Base-by-base conservation (phyloP, 1,140 invertebrate species). In the Hetaerina americana region DNA sequence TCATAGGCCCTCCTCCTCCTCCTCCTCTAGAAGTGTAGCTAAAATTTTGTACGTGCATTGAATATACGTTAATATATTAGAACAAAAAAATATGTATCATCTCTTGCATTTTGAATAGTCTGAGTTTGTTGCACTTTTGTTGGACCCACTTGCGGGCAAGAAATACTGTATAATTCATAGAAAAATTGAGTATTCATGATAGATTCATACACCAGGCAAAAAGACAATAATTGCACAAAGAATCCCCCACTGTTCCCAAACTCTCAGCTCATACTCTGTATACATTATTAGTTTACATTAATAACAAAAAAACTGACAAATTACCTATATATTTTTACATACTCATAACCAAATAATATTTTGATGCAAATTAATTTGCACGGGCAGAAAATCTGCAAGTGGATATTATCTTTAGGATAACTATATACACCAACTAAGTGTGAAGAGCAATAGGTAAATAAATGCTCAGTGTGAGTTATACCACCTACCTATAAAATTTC, bases 31-130 rank as follows among this genome's bases (percentile, higher is more conserved):
- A 57, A 57, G 3, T 57, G 40, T 57, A 18, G 40, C 40, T 57
- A 57, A 18, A 57, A 57, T 57, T 57, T 57, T 57, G 40, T 57
- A 57, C 40, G 40, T 57, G 40, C 40, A 57, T 57, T 57, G n/a
- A 57, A 57, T 57, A 57, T 57, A 57, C n/a, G n/a, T 57, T 57
- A 18, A 57, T 18, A 57, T 57, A 57, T 57, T n/a, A 57, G 40
- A 57, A 57, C 40, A 57, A 57, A 57, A n/a, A 57, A 57, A 57
- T 57, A 57, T 57, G 40, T n/a, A n/a, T 57, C 40, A 57, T 57
- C 40, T 57, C 40, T 57, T 57, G 40, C 40, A 57, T 57, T 57
- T 57, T 57, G 40, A 57, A 18, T 57, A 57, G 22, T n/a, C n/a
- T 57, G 40, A 57, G 40, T 57, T 57, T 57, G 40, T 57, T 57